Percentiles rank a stretch among this genome's conserved stretches.
These are phyloP conservation scores for Campoletis raptor DNA, from an alignment of 2,888 invertebrate species.

Conservation along the genomic window DNA sequence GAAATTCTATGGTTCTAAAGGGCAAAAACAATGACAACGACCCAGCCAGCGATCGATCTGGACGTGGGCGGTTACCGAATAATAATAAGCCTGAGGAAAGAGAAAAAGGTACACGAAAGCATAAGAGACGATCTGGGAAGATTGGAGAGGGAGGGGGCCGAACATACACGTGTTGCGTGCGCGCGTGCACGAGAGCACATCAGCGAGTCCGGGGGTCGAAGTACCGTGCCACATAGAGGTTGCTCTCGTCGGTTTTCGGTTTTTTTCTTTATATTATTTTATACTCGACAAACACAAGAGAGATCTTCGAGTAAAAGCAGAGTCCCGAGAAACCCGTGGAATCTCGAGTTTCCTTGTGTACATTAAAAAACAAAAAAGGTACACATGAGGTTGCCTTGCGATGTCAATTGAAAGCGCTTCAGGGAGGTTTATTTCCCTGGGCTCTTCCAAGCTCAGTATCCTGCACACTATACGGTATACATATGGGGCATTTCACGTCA, in stretches of 20 bases:
- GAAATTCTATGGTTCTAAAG: not conserved
- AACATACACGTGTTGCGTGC: conserved; percentile 52
- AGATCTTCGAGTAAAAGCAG: conserved; percentile 22
- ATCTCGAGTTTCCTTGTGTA: conserved; percentile 68
- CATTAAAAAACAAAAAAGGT: conserved; percentile 30
- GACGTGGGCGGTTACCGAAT: conserved; percentile 82
- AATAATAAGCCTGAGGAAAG: conserved; percentile 77
- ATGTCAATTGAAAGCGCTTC: conserved; percentile 63
- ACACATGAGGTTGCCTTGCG: conserved; percentile 30
- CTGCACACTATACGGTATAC: not conserved
- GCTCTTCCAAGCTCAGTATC: not conserved
- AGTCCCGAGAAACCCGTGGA: conserved; percentile 36
- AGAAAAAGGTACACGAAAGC: conserved; percentile 20
- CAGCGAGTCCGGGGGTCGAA: conserved; percentile 61
- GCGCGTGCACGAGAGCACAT: conserved; percentile 48
- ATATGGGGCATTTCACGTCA: not conserved
- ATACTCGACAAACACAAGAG: conserved; percentile 6
- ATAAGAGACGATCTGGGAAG: conserved; percentile 8
- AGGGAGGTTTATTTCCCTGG: conserved; percentile 43
- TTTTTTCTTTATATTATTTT: conserved; percentile 22
- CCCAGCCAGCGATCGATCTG: conserved; percentile 72
- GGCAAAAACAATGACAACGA: conserved; percentile 33
- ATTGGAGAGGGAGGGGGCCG: conserved; percentile 4
- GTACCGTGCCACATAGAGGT: conserved; percentile 64
- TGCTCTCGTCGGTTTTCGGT: conserved; percentile 44